A percentile compares a stretch with the other conserved stretches of the same genome.
These are phyloP conservation scores for Philotrypesis tridentata DNA, from an alignment of 1,140 invertebrate genomes.

Conservation along the genomic window DNA sequence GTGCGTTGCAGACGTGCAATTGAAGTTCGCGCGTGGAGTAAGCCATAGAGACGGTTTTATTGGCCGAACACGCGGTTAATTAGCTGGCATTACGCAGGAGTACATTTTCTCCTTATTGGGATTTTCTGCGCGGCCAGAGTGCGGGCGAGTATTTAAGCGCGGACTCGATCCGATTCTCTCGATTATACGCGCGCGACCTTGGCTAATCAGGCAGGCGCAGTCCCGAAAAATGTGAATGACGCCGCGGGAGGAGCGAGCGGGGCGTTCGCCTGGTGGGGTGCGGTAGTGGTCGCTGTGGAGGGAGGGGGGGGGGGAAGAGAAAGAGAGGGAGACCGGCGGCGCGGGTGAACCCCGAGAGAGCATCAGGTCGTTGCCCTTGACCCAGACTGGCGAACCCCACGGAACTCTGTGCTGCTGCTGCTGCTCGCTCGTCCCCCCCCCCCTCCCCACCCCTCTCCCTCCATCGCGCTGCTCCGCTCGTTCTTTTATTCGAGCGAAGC, in stretches of 20 bases:
- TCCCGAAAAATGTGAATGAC: not conserved
- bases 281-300: not conserved
- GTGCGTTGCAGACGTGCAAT: too few species aligned
- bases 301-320: too few species aligned
- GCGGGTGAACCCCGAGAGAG: constrained; percentile 49
- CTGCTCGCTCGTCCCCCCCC: too few species aligned
- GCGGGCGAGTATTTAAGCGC: too few species aligned
- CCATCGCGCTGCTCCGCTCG: not conserved
- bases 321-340: not conserved
- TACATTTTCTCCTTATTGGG: constrained; percentile 23
- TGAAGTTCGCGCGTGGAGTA: not conserved
- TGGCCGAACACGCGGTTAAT: not conserved
- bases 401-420: constrained; percentile 2
- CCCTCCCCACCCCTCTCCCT: too few species aligned
- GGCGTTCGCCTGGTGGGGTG: not conserved
- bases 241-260: too few species aligned
- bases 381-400: constrained; percentile 59
- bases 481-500: constrained; percentile 2
- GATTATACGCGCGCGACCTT: too few species aligned
- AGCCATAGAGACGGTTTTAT: not conserved
- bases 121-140: too few species aligned
- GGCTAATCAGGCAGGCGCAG: not conserved
- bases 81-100: not conserved
- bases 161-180: too few species aligned
- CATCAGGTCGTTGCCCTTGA: constrained; percentile 68